These are phyloP conservation scores for Magallana gigas DNA, from an alignment of 1,140 invertebrate species.

Conservation along the genomic window DNA sequence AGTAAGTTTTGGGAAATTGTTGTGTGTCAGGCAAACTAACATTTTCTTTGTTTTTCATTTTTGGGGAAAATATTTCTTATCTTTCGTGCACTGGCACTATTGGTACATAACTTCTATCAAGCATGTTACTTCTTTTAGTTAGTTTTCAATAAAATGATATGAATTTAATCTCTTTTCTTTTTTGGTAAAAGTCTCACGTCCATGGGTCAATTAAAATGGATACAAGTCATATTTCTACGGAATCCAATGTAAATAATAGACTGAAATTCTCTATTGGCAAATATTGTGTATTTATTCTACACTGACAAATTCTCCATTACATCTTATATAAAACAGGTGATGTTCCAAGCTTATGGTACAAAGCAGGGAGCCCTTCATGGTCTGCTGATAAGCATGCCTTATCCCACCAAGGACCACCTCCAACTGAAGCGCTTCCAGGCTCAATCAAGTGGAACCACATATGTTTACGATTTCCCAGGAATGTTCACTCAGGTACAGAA, in stretches of 20 bases:
- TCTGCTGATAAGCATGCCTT: constrained; percentile 95
- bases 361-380: constrained; percentile 94
- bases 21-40: too few relatives aligned
- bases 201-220: not conserved
- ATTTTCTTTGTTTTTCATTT: too few relatives aligned
- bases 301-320: not conserved
- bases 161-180: not conserved
- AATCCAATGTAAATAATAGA: too few relatives aligned
- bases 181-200: too few relatives aligned
- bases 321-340: constrained; percentile 67
- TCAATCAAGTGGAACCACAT: constrained; percentile 96
- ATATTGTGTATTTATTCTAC: not conserved
- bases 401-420: constrained; percentile 97
- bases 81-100: not conserved
- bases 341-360: constrained; percentile 89
- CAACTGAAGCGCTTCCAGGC: constrained; percentile 99
- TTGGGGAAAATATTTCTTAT: not conserved
- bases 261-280: not conserved
- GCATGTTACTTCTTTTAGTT: too few relatives aligned
- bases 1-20: not conserved
- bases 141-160: too few relatives aligned
- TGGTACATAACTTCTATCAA: too few relatives aligned
- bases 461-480: constrained; percentile 98
- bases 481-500: constrained; percentile 91
- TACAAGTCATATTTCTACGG: too few relatives aligned